phyloP scores from a whole-genome alignment of 2,113 vertebrate genomes.

The Neodontobutis hainanensis region DNA sequence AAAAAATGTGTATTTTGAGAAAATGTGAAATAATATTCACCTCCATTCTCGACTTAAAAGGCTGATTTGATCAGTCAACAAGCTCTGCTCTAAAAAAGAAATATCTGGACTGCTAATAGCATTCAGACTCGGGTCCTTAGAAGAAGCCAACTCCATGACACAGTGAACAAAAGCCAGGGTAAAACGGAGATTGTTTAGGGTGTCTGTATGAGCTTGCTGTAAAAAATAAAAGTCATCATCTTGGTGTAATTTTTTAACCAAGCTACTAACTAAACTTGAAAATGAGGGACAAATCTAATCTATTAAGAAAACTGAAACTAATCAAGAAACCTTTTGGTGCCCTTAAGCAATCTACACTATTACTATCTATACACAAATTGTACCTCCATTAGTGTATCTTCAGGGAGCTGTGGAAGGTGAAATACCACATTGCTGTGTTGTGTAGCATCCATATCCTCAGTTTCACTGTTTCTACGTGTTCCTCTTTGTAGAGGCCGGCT shows the following conservation, averaged over 20 bases:
- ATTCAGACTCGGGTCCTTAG: constrained; percentile 81
- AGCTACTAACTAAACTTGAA: not conserved
- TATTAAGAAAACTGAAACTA: not conserved
- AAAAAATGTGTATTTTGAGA: not conserved
- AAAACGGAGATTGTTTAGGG: constrained; percentile 87
- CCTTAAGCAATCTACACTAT: not conserved
- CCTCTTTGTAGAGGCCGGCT: constrained; percentile 78
- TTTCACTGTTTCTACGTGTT: constrained; percentile 77
- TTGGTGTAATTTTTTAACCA: not conserved
- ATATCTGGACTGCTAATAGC: constrained; percentile 59
- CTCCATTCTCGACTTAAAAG: constrained; percentile 93
- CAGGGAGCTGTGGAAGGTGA: constrained; percentile 89
- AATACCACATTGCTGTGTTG: constrained; percentile 83
- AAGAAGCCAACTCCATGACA: constrained; percentile 87
- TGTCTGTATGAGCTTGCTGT: constrained; percentile 91
- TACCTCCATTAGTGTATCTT: constrained; percentile 97
- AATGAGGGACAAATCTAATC: not conserved
- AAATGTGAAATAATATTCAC: constrained; percentile 66
- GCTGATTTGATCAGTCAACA: constrained; percentile 95
- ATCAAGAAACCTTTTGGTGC: too few relatives aligned
- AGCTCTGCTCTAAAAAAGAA: constrained; percentile 87
- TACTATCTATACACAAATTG: not conserved
- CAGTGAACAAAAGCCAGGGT: constrained; percentile 88
- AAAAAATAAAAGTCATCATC: constrained; percentile 1
- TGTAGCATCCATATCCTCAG: constrained; percentile 79